These are phyloP conservation scores for Peromyscus aztecus DNA, from an alignment of 2,797 vertebrate genomes.

Conservation along the genomic window DNA sequence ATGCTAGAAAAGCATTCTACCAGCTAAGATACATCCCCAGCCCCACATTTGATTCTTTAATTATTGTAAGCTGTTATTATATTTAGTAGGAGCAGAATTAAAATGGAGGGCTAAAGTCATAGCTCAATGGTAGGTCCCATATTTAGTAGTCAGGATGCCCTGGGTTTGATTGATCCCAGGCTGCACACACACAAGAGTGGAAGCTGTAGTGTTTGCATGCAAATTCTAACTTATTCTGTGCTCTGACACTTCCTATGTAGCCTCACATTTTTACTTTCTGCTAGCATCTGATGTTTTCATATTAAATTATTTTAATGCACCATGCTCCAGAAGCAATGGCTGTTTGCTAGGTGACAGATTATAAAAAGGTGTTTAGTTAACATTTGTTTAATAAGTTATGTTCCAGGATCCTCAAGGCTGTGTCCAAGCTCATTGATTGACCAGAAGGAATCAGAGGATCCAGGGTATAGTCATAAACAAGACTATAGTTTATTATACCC, in stretches of 20 bases:
- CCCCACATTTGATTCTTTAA: background rate
- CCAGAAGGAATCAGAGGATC: background rate
- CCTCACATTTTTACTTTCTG: background rate
- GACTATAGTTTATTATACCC: background rate
- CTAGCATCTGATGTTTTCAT: background rate
- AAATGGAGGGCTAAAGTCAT: background rate
- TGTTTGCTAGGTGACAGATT: conserved; percentile 26
- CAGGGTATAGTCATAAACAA: background rate
- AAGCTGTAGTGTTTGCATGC: background rate
- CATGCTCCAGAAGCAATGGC: conserved; percentile 7
- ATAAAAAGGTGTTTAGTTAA: conserved; percentile 5
- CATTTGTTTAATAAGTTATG: conserved; percentile 11
- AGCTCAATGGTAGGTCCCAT: background rate
- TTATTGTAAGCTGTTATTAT: background rate
- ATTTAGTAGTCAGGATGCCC: background rate
- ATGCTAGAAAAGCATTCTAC: background rate
- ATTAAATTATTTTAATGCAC: conserved; percentile 6
- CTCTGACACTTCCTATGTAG: conserved; percentile 18
- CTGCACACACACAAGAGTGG: background rate
- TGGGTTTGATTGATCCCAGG: background rate
- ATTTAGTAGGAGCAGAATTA: conserved; percentile 25
- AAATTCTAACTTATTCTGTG: background rate
- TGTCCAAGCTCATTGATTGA: background rate
- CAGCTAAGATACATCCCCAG: background rate
- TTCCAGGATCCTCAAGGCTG: background rate